phyloP scores from a whole-genome alignment of 2,888 invertebrate species.

The Chymomyza procnemis region DNA sequence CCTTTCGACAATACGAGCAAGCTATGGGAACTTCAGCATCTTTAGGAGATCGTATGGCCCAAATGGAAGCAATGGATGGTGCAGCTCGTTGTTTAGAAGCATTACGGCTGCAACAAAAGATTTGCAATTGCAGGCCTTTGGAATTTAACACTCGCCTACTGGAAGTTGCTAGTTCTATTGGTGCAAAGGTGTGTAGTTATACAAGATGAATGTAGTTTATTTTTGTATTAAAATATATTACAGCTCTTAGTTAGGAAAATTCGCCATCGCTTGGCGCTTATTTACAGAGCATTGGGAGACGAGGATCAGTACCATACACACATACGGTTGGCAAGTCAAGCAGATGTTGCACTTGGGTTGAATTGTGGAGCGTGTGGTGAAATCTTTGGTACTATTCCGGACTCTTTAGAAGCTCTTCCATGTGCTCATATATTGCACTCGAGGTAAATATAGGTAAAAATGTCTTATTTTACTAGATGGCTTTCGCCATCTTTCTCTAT shows the following conservation, averaged over 20 bases:
- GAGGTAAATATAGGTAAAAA: slow-evolving; percentile 80
- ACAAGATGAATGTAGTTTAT: background rate
- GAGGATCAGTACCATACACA: slow-evolving; percentile 88
- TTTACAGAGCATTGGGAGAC: slow-evolving; percentile 90
- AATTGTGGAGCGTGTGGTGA: slow-evolving; percentile 90
- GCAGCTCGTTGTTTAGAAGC: slow-evolving; percentile 90
- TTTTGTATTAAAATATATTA: slow-evolving; percentile 11
- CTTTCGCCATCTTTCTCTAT: no score
- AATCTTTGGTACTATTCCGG: slow-evolving; percentile 85
- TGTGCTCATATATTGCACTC: slow-evolving; percentile 93
- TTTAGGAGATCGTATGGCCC: slow-evolving; percentile 89
- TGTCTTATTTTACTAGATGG: background rate
- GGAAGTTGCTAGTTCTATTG: slow-evolving; percentile 90
- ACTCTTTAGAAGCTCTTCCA: slow-evolving; percentile 88
- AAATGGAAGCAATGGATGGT: slow-evolving; percentile 94
- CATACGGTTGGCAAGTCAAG: slow-evolving; percentile 82
- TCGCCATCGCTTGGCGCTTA: slow-evolving; percentile 87
- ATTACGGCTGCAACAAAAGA: slow-evolving; percentile 85
- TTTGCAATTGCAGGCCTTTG: slow-evolving; percentile 91
- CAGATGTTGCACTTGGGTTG: slow-evolving; percentile 86
- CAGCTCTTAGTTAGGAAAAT: slow-evolving; percentile 89
- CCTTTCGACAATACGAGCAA: slow-evolving; percentile 88
- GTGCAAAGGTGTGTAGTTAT: slow-evolving; percentile 85
- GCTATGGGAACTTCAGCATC: slow-evolving; percentile 91
- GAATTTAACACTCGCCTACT: slow-evolving; percentile 91